Percentiles rank a stretch among this genome's conserved stretches.
Evolutionary conservation across 2,113 vertebrate genomes (phyloP).

Genomic region (Tychaedon coryphoeus): DNA sequence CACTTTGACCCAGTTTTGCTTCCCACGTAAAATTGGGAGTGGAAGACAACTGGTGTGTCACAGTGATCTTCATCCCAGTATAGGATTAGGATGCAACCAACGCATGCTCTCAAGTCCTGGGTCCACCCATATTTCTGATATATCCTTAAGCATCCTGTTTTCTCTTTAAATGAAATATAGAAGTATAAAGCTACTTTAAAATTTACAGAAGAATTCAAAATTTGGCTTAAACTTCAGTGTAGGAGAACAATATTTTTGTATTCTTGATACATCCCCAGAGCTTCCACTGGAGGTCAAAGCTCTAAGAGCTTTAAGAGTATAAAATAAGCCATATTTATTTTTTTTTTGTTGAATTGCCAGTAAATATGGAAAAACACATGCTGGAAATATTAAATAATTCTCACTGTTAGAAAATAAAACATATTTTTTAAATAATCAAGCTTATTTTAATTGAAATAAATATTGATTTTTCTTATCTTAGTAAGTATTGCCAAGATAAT

Average conservation of each 20-base stretch:
- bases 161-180: not conserved
- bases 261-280: not conserved
- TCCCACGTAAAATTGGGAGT: not conserved
- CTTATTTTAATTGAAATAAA: slow-evolving; percentile 6
- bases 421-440: not conserved
- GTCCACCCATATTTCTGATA: not conserved
- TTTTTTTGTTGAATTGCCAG: not conserved
- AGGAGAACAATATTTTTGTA: not conserved
- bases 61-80: accelerated
- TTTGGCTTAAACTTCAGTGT: not conserved
- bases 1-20: not conserved
- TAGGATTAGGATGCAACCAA: not conserved
- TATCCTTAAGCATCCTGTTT: not conserved
- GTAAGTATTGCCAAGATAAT: not conserved
- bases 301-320: not conserved
- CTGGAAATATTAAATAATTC: not conserved
- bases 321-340: not conserved
- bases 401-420: not conserved
- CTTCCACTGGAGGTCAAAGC: not conserved
- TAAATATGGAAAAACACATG: not conserved
- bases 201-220: not conserved
- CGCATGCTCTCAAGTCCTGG: not conserved
- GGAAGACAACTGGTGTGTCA: not conserved
- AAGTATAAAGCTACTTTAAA: not conserved
- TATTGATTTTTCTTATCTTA: not conserved